Base-by-base conservation (phyloP, 2,888 invertebrate genomes). In the Chirona hameri region DNA sequence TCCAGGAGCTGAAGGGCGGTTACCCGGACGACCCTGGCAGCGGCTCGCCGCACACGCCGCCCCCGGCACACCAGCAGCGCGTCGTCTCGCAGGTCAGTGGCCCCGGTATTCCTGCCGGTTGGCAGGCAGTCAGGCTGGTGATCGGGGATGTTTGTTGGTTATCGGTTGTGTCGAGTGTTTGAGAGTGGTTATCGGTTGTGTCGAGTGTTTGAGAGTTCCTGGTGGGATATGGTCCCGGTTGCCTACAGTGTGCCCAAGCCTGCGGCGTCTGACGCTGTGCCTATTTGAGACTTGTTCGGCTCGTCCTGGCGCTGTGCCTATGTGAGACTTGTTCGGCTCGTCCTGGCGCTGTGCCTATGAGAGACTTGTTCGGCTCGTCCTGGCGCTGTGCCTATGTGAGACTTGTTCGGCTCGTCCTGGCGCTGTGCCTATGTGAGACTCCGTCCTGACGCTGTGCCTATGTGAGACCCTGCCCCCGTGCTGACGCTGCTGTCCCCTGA, bases 1-100 rank as follows among this genome's bases (percentile, higher is more conserved):
- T 82, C 39, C 69, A 81, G 60, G 69, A 65, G 69, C 76, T 39
- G 39, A 39, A 76, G 24, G 27, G 27, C 18, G 10, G 21, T 7
- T 46, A 39, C 46, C 10, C 21, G 46, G 76, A 76, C 76, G 76
- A 39, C 9, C 10, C 46, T 0, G 46, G 76, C 76, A 39, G 76
- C 46, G 72, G 72, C 81, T 27, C 81, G 5, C 55, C 81, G n/a
- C 60, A 60, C 81, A 81, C 81, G 5, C 81, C 65, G 60, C 81
- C 81, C 15, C 65, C 81, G 15, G 65, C 82, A 1, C 76, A 72
- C 46, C 69, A 65, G 69, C 52, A 52, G 52, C 31, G 57, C 12
- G 7, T 14, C 48, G 79, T 82, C 27, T 57, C 76, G 4, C 82
- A 81, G 48, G 72, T 72, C 10, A 15, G 52, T 52, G 52, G 52